Evolutionary conservation across 1,140 invertebrate genomes (phyloP), one percentile per base, ranked within the genome.

Genomic region (Ooceraea biroi): DNA sequence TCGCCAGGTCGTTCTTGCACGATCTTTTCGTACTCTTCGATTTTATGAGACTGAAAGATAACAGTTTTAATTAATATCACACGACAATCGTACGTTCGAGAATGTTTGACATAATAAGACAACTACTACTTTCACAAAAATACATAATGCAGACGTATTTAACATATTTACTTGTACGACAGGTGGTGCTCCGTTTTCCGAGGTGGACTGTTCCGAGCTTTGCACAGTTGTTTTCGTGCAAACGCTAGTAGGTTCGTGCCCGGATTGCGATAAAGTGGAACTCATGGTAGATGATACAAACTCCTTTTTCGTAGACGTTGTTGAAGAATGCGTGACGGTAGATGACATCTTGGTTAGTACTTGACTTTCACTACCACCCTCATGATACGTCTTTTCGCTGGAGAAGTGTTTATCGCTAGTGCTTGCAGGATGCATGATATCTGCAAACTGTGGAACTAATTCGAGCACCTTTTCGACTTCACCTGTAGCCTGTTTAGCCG

Each of bases 21-120:
- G 25, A 95, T 93, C 85, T 94, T 93, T 87, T 95, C 94, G 69
- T 92, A 95, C 76, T 95, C 95, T 86, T 95, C 95, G 25, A 95
- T 88, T 90, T 93, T 95, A 46, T 95, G 94, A 61, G 92, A 93
- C 93, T 94, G 30, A 41, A 25, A 63, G 65, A 55, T 12, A 46
- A 19, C n/a, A 57, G n/a, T 71, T 57, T 22, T 44, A 19, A 78
- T 71, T 46, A 14, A 50, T 19, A 48, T 8, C 36, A 17, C 8
- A n/a, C 27, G 25, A 61, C 10, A 11, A 63, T 76, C 30, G 52
- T 27, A 17, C n/a, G 30, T 52, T 63, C n/a, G 25, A 8, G 17
- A 69, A 27, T 69, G 52, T 36, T 78, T 55, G 41, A 1, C 4
- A 11, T 5, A 30, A 68, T 78, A 68, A 27, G 22, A 55, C 4